Conservation (phyloP, 2,797 vertebrate genomes). For the Zenarchopterus dispar region DNA sequence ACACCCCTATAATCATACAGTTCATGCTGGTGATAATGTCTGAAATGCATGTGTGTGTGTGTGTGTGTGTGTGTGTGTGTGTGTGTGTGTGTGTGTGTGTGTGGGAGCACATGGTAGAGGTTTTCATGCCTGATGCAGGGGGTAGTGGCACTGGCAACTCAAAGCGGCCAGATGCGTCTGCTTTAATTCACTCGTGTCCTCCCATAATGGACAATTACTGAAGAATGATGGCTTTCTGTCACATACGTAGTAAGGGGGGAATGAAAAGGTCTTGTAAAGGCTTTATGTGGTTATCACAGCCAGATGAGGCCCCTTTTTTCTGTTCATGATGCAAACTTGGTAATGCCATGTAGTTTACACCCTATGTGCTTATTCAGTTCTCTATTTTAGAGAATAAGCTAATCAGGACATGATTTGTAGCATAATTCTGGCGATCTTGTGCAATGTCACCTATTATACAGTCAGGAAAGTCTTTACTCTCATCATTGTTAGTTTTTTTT, state of each 20-base stretch:
- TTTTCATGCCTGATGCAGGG: slow-evolving; percentile 42
- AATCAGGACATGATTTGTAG: too few relatives aligned
- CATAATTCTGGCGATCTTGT: not conserved
- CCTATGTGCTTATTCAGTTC: not conserved
- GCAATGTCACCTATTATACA: too few relatives aligned
- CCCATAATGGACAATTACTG: slow-evolving; percentile 66
- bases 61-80: slow-evolving; percentile 18
- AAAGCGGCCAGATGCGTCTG: slow-evolving; percentile 67
- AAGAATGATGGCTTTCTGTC: slow-evolving; percentile 67
- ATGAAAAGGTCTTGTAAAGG: slow-evolving; percentile 58
- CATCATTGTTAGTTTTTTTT: too few relatives aligned
- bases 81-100: slow-evolving; percentile 1
- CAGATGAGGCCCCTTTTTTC: slow-evolving; percentile 67
- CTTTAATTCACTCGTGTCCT: slow-evolving; percentile 38
- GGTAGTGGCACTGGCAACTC: slow-evolving; percentile 40
- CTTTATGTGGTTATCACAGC: slow-evolving; percentile 40
- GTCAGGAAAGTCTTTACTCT: too few relatives aligned
- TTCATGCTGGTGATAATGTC: slow-evolving; percentile 33
- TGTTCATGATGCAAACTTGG: slow-evolving; percentile 11
- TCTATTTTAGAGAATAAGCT: not conserved
- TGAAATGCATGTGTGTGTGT: slow-evolving; percentile 15
- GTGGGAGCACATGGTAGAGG: slow-evolving; percentile 27
- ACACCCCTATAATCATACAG: slow-evolving; percentile 71
- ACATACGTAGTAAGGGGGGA: slow-evolving; percentile 59
- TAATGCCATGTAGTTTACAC: slow-evolving; percentile 3